phyloP scores from a whole-genome alignment of 2,797 vertebrate genomes.

The Lepilemur ruficaudatus region DNA sequence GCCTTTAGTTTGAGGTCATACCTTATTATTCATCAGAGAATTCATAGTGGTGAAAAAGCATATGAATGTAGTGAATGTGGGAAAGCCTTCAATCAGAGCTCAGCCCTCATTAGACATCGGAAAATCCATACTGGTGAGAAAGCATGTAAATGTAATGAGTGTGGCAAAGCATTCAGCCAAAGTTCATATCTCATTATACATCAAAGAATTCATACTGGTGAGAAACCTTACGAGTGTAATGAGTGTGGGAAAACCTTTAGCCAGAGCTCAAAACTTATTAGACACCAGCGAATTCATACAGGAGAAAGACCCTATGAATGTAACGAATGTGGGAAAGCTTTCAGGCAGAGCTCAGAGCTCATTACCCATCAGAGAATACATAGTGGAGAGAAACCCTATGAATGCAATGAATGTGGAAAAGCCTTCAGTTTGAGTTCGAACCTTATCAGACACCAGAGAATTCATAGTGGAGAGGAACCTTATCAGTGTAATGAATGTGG shows the following conservation, averaged over 20 bases:
- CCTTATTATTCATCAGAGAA: constrained; percentile 80
- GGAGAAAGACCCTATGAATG: constrained; percentile 78
- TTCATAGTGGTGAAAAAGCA: constrained; percentile 81
- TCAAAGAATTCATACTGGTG: constrained; percentile 79
- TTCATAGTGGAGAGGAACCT: constrained; percentile 77
- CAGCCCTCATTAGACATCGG: constrained; percentile 77
- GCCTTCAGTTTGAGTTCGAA: constrained; percentile 76
- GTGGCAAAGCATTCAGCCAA: constrained; percentile 79
- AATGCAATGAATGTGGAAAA: constrained; percentile 78
- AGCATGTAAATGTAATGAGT: constrained; percentile 78
- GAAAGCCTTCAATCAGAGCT: constrained; percentile 79
- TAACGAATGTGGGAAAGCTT: constrained; percentile 79
- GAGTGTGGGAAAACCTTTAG: constrained; percentile 80
- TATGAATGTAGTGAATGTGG: constrained; percentile 79
- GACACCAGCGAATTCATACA: constrained; percentile 78
- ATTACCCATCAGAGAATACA: constrained; percentile 83
- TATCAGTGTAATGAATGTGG: constrained; percentile 74
- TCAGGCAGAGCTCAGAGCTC: constrained; percentile 82
- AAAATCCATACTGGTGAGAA: constrained; percentile 80
- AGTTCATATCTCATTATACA: constrained; percentile 78
- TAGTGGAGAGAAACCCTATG: constrained; percentile 79
- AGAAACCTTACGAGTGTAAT: constrained; percentile 77
- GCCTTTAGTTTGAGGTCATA: constrained; percentile 77
- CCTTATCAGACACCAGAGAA: constrained; percentile 77
- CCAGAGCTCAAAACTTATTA: constrained; percentile 77